Base-by-base conservation (phyloP, 2,888 invertebrate species). In the Aspidiotus rigidus region DNA sequence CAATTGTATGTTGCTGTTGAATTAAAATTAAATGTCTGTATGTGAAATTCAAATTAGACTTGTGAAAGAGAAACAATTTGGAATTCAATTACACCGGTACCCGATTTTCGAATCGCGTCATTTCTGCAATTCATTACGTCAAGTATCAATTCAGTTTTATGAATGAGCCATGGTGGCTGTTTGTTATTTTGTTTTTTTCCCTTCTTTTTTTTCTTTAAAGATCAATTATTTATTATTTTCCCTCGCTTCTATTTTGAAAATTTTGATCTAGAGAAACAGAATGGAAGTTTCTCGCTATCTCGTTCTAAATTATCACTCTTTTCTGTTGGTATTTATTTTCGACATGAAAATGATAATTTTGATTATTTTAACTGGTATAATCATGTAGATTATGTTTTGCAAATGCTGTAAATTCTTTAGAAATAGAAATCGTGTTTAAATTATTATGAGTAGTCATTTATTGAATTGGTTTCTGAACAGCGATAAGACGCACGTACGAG, bases 1-100 rank as follows among this genome's bases (percentile, higher is more conserved):
- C 42, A 11, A 49, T 62, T 62, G 49, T 62, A 62, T n/a, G 11
- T 44, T 49, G 53, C 53, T 39, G 53, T 53, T 39, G 28, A 53
- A n/a, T 53, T 13, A 39, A 39, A 53, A 39, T 16, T 44, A 61
- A 40, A 62, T 62, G 62, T 62, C 16, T n/a, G 9, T 28, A 15
- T 60, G 39, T 61, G 61, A 44, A 28, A 61, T 61, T 61, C 3
- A 17, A 61, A 42, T 61, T 17, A 61, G 16, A 11, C 17, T 17
- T 61, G 42, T 17, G 16, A 40, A 41, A n/a, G 40, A 44, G 15
- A 55, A 57, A 61, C 40, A 44, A 28, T 61, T 61, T 53, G 53
- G n/a, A n/a, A 15, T 5, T 1, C n/a, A 53, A n/a, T 3, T 53
- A 3, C 3, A n/a, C 13, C 28, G 28, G 5, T 28, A 28, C 5